Percentiles rank a stretch among this genome's conserved stretches.
Conservation (phyloP, 2,888 invertebrate genomes). For the Polydrusus pterygomalis region DNA sequence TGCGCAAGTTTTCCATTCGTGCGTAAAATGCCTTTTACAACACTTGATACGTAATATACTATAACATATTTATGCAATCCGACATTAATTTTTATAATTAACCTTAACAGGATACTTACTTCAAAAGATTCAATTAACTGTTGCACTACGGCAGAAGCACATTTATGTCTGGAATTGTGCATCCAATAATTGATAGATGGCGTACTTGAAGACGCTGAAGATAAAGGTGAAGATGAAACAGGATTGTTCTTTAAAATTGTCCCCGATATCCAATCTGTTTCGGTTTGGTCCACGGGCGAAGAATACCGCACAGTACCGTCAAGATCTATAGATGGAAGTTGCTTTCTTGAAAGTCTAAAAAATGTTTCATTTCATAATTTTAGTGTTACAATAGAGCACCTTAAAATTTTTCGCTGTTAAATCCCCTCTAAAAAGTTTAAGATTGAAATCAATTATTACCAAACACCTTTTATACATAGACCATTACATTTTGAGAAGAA, state of each 20-base stretch:
- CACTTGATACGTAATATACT: no score
- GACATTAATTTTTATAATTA: constrained; percentile 3
- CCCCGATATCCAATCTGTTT: constrained; percentile 85
- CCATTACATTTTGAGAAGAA: no score
- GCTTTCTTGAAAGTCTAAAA: constrained; percentile 78
- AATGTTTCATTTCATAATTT: neutral
- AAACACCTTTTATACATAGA: no score
- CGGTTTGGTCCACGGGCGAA: constrained; percentile 75
- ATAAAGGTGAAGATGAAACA: constrained; percentile 55
- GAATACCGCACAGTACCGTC: constrained; percentile 87
- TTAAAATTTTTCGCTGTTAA: no score
- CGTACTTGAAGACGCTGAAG: constrained; percentile 58
- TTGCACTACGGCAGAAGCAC: constrained; percentile 28
- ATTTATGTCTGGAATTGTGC: constrained; percentile 62
- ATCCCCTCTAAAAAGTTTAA: no score
- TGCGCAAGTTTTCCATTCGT: no score
- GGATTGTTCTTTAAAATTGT: constrained; percentile 12
- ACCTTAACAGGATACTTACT: constrained; percentile 32
- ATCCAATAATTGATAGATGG: constrained; percentile 66
- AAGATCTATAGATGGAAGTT: constrained; percentile 81
- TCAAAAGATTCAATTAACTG: constrained; percentile 36
- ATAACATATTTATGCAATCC: no score
- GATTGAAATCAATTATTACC: no score
- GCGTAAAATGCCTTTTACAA: no score
- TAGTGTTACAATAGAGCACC: neutral